Evolutionary conservation across 2,797 vertebrate species (phyloP), one percentile per base, ranked within the genome.

Genomic region (Taeniopygia guttata): DNA sequence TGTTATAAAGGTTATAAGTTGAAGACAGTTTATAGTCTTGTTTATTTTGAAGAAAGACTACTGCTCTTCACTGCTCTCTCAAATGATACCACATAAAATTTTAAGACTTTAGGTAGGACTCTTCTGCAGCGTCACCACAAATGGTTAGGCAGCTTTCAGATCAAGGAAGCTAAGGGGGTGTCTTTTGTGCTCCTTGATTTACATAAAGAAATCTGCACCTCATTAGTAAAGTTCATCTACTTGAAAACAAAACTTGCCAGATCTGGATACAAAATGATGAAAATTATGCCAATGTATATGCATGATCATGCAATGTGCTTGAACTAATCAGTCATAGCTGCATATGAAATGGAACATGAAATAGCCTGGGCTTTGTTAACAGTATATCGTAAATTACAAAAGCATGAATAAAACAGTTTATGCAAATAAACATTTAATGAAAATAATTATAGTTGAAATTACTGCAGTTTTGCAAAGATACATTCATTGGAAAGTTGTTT

Each of bases 391-490:
- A 90, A 96, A 89, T 84, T 73, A 70, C 68, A 95, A 87, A 55
- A 89, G 8, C 34, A 92, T 90, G 66, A 94, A 97, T 90, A 95
- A 96, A 94, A 91, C 1, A 83, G 42, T 62, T 93, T 87, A 87
- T 90, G 75, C 56, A 93, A 96, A 95, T 67, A 83, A 67, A 90
- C 18, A 32, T 62, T 83, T 95, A 96, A 94, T 94, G 83, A 95
- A 96, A 90, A 95, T 93, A 95, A 95, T 95, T 94, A 69, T 46
- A 7, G 14, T 66, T 70, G 7, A 93, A 95, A 87, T 91, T 81
- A 72, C 76, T 87, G 30, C 38, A 78, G 21, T 89, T 82, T 72
- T 75, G 38, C 20, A 75, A 86, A 45, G 20, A 78, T 32, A 55
- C 17, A 60, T 88, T 91, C 11, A 43, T 34, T 52, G 34, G 60